Conservation (phyloP, 2,113 vertebrate genomes). For the Sporophila hypoxantha region DNA sequence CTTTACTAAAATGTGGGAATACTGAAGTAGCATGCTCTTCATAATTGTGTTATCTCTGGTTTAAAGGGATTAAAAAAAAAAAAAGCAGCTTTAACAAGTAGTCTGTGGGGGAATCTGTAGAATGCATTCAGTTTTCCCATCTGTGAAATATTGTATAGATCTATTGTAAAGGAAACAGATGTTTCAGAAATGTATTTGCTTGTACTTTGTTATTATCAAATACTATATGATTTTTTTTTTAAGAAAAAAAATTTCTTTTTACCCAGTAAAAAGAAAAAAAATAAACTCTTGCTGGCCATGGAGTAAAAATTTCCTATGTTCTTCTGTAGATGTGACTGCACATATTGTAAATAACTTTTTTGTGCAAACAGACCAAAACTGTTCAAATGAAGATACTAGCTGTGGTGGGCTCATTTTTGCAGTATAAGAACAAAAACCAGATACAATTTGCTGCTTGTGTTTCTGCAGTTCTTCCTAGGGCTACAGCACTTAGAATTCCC, state of each 20-base stretch:
- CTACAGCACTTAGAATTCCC: background rate
- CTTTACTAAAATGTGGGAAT: constrained; percentile 15
- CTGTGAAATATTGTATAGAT: constrained; percentile 60
- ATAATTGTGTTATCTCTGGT: constrained; percentile 16
- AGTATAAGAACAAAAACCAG: background rate
- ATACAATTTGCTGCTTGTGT: background rate
- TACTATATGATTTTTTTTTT: constrained; percentile 34
- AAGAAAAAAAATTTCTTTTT: constrained; percentile 9
- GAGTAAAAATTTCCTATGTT: constrained; percentile 59
- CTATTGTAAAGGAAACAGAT: constrained; percentile 54
- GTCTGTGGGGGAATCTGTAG: constrained; percentile 21
- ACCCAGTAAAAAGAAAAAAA: constrained; percentile 48
- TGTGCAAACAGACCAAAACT: constrained; percentile 15
- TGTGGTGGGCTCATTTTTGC: background rate
- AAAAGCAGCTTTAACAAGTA: constrained; percentile 53
- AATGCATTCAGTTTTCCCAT: constrained; percentile 23
- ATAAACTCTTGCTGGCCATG: constrained; percentile 59
- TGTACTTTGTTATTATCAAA: constrained; percentile 61
- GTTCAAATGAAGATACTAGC: background rate
- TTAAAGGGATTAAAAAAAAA: background rate
- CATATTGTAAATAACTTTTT: constrained; percentile 56
- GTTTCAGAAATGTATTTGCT: constrained; percentile 59
- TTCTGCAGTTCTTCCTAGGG: background rate
- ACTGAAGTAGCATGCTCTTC: constrained; percentile 30
- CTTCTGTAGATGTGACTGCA: constrained; percentile 53